phyloP scores from a whole-genome alignment of 1,140 invertebrate genomes.

The Tenebrio molitor region DNA sequence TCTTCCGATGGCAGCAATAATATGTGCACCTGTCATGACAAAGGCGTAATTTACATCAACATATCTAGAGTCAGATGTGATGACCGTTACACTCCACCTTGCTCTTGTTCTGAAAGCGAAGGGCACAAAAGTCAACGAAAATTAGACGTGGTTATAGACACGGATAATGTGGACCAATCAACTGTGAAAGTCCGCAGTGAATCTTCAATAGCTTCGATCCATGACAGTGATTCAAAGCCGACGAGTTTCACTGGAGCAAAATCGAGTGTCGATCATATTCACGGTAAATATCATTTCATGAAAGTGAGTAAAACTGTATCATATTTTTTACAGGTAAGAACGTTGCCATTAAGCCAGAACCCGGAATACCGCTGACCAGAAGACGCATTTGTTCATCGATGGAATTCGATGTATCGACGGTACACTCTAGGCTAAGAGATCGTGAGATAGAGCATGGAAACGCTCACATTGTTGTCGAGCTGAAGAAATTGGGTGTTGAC shows the following conservation, averaged over 20 bases:
- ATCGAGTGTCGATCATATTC: constrained; percentile 16
- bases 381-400: constrained; percentile 58
- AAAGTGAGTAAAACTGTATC: too few species aligned
- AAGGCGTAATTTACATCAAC: not conserved
- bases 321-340: too few species aligned
- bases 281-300: too few species aligned
- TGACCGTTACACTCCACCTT: not conserved
- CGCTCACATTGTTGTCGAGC: constrained; percentile 47
- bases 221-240: not conserved
- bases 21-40: too few species aligned
- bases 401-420: constrained; percentile 54
- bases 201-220: not conserved
- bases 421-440: constrained; percentile 45
- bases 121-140: too few species aligned
- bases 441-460: constrained; percentile 53
- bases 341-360: too few species aligned
- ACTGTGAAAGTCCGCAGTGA: constrained; percentile 16
- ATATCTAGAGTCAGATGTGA: not conserved
- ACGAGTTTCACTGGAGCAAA: not conserved
- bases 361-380: constrained; percentile 44
- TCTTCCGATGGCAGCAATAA: too few species aligned
- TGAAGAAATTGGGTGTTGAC: constrained; percentile 56
- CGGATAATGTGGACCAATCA: constrained; percentile 29
- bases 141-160: constrained; percentile 43
- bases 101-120: not conserved